Base-by-base conservation (phyloP, 1,140 invertebrate genomes). In the Atta colombica region DNA sequence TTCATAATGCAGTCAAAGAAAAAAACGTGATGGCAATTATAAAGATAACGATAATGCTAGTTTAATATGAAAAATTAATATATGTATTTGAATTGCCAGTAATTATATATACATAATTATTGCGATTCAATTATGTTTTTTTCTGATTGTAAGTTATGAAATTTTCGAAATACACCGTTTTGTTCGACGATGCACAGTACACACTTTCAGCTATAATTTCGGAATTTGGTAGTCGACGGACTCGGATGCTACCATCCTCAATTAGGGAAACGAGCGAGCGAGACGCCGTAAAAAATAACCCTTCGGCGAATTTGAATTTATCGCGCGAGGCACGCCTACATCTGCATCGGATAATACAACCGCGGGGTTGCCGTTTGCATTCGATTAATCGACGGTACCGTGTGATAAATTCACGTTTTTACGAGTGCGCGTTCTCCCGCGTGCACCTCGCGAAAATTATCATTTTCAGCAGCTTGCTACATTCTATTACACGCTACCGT, bases 391-490 rank as follows among this genome's bases (percentile, higher is more conserved):
- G 69, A 51, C 55, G 55, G 69, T 7, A 28, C 5, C 12, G 55
- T 25, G 28, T 63, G 55, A 75, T 84, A 84, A 84, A 84, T 84
- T 45, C 39, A 16, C 69, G 39, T 74, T 75, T 75, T 84, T 84
- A 84, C 55, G 80, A 84, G 68, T 55, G 53, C 25, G 25, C 35
- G 39, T 55, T 25, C 21, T 31, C 39, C 18, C 75, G 60, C 25
- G 58, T 10, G 39, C 4, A 16, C 35, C 31, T 16, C 5, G 45
- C 12, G 69, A 51, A 35, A 75, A 84, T 84, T 84, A 84, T 75
- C 80, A 84, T 84, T 84, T 84, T 84, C 69, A 84, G 68, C 80
- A 84, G 80, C 69, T 84, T 68, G 69, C 80, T 84, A 84, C 68
- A 82, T 84, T 84, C 80, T 84, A 84, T 84, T 84, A 84, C 25